Base-by-base conservation (phyloP, 2,888 invertebrate genomes). In the Cantharis nigra region DNA sequence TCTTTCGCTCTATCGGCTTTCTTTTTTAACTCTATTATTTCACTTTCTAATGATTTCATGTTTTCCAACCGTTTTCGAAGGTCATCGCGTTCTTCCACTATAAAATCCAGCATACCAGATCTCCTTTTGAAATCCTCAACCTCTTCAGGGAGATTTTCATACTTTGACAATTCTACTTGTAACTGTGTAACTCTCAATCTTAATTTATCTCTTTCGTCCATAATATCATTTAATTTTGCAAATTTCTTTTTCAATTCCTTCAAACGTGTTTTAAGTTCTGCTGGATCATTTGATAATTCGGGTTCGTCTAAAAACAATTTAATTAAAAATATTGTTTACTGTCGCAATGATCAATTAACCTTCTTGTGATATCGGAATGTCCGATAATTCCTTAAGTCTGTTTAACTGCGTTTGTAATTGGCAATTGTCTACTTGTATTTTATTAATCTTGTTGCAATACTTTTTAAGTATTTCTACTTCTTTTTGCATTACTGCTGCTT, bases 381-480 rank as follows among this genome's bases (percentile, higher is more conserved):
- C 65, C 20, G 23, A 10, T 23, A 67, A 67, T 67, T 67, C 65
- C 2, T 18, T 9, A 9, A 67, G 11, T 16, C 23, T 13, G 3
- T 3, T 10, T 0, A 67, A 11, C 16, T 67, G 83, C 1, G 73
- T 74, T 80, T 84, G 85, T 9, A 87, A 78, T 30, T 81, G 75
- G n/a, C 82, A 71, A 76, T 87, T 87, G 74, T 87, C 86, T 30
- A 83, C 82, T 79, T 86, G 85, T 64, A 87, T 85, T 18, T 81
- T 79, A 1, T 83, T 81, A 28, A 88, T 76, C 78, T 86, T 85
- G 9, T 83, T 80, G 76, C 87, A 87, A 77, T 86, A 87, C 73
- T 82, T 83, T 77, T 86, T 87, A 16, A 87, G 74, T 9, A 85
- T 82, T 72, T 84, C 82, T 5, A 87, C 79, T 78, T 87, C 87